Base-by-base conservation (phyloP, 2,113 vertebrate genomes). In the Leucopsar rothschildi region DNA sequence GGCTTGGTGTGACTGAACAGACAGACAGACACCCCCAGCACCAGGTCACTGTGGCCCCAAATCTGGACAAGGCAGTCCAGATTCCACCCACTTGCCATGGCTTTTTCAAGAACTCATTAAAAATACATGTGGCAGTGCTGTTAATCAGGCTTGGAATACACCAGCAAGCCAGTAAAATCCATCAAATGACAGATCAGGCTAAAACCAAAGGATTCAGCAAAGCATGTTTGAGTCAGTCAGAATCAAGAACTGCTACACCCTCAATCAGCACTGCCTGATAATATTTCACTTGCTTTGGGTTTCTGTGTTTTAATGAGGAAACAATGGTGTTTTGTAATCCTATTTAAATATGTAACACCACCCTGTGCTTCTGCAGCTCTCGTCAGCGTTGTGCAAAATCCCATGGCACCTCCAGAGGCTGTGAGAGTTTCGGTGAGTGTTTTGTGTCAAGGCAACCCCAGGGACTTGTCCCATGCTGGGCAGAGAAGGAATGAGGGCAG, bases 251-350 rank as follows among this genome's bases (percentile, higher is more conserved):
- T 65, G 83, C 83, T 85, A 47, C 71, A 24, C 77, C 71, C 66
- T 88, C 90, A 68, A 3, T 76, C 88, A 81, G 68, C 81, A 42
- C 61, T 49, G 49, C n/a, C 87, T 91, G 92, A 96, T 95, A 88
- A 81, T 83, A 64, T 86, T 97, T 91, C 44, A 92, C 82, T 88
- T 88, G 79, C 86, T 92, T 24, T 47, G 79, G 29, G 50, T 93
- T 95, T 90, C 82, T 72, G 42, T 63, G 59, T 49, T 95, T 95
- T 88, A 82, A 85, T 79, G 81, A 94, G 82, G 85, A 90, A 90
- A 90, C 52, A 63, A 18, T 44, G 40, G 22, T 52, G 80, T 85
- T 96, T 91, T 93, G 86, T 88, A 96, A 96, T 88, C 80, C 59
- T 80, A 47, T 92, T 91, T 81, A 82, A 92, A 86, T 31, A 66